Evolutionary conservation across 1,140 invertebrate genomes (phyloP).

Genomic region (Acromyrmex echinatior): DNA sequence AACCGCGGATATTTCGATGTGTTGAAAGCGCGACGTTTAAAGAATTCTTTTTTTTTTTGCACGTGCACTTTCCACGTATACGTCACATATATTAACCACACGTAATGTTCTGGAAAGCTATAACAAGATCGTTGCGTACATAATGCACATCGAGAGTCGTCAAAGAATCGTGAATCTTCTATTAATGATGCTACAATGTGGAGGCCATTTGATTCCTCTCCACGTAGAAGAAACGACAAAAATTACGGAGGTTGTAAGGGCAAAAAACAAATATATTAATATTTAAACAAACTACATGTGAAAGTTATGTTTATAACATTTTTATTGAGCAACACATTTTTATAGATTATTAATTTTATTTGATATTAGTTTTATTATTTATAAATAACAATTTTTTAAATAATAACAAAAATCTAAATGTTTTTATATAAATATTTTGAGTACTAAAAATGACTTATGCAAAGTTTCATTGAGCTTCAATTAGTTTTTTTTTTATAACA

Average conservation of each 20-base stretch:
- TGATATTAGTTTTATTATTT: too few relatives aligned
- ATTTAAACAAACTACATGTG: too few relatives aligned
- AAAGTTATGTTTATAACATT: too few relatives aligned
- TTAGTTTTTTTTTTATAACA: too few relatives aligned
- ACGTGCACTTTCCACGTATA: conserved; percentile 1
- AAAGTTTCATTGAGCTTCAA: too few relatives aligned
- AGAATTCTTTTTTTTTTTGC: conserved; percentile 19
- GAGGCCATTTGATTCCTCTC: neutral
- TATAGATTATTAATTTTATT: too few relatives aligned
- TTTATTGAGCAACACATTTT: too few relatives aligned
- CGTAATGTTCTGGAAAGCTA: conserved; percentile 22
- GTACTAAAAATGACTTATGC: too few relatives aligned
- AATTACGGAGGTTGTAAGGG: neutral
- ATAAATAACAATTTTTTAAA: too few relatives aligned
- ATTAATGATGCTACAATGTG: neutral
- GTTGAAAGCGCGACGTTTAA: conserved; percentile 33
- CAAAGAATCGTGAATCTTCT: conserved; percentile 35
- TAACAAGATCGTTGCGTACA: conserved; percentile 37
- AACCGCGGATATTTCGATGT: conserved; percentile 12
- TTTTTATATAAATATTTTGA: too few relatives aligned
- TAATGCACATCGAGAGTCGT: conserved; percentile 22
- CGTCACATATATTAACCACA: conserved; percentile 36
- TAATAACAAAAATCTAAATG: too few relatives aligned
- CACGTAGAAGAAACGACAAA: neutral
- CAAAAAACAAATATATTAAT: too few relatives aligned